These are phyloP conservation scores for Casuarius casuarius DNA, from an alignment of 2,113 vertebrate genomes.

Conservation along the genomic window DNA sequence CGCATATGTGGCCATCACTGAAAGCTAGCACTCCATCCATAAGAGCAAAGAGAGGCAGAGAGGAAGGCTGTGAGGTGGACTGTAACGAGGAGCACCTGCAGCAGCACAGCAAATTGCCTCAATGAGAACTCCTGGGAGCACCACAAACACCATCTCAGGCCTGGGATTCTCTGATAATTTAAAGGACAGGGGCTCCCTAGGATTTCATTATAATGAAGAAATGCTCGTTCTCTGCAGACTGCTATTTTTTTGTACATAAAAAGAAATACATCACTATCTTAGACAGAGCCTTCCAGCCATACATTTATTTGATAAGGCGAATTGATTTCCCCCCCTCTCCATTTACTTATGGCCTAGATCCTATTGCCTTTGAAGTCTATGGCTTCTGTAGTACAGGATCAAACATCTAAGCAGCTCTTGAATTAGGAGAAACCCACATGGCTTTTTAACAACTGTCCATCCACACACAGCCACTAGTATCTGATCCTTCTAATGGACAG, in stretches of 20 bases:
- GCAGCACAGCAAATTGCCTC: not conserved
- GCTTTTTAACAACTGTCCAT: not conserved
- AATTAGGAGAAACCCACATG: not conserved
- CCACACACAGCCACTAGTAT: not conserved
- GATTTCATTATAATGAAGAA: not conserved
- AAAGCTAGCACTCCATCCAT: not conserved
- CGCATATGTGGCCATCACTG: not conserved
- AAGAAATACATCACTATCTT: not conserved
- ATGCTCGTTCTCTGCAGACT: not conserved
- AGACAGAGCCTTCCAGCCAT: not conserved
- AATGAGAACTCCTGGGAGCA: not conserved
- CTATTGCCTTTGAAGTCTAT: conserved; percentile 14
- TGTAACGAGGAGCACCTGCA: rapidly evolving
- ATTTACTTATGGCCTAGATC: not conserved
- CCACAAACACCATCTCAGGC: rapidly evolving
- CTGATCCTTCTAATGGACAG: not conserved
- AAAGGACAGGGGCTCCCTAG: not conserved
- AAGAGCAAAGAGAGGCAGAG: not conserved
- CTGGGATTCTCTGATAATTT: not conserved
- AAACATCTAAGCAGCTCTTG: not conserved
- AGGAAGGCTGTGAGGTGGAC: rapidly evolving
- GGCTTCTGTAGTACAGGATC: not conserved
- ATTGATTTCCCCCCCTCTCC: not conserved
- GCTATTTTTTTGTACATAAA: not conserved
- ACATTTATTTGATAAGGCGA: not conserved